A percentile compares a stretch with the other conserved stretches of the same genome.
phyloP scores from a whole-genome alignment of 1,140 invertebrate species.

The Leptinotarsa defecta region DNA sequence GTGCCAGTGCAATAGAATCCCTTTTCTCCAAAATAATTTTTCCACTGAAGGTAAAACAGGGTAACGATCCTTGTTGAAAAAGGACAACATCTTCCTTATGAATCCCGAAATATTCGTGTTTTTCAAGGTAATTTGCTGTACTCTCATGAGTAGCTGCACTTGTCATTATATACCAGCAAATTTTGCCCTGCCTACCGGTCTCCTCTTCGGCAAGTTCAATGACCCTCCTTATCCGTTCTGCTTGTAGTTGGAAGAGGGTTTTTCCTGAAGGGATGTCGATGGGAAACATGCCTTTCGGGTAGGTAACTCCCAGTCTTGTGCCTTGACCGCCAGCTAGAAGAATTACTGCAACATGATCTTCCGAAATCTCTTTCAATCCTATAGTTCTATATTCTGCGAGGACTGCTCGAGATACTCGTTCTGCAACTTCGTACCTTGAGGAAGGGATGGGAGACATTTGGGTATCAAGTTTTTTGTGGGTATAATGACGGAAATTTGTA shows the following conservation, averaged over 20 bases:
- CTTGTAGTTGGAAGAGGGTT: constrained; percentile 93
- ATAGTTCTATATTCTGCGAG: constrained; percentile 69
- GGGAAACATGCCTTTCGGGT: constrained; percentile 95
- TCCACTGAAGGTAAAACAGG: constrained; percentile 93
- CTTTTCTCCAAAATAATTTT: constrained; percentile 88
- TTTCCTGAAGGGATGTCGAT: constrained; percentile 79
- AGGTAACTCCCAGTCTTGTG: constrained; percentile 89
- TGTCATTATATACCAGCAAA: constrained; percentile 97
- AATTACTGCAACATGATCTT: constrained; percentile 84
- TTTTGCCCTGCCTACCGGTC: constrained; percentile 69
- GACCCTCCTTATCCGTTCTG: constrained; percentile 83
- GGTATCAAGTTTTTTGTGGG: constrained; percentile 72
- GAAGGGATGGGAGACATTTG: constrained; percentile 80
- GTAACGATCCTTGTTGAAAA: constrained; percentile 92
- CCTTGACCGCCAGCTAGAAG: constrained; percentile 73
- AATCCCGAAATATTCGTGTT: constrained; percentile 87
- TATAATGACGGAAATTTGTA: constrained; percentile 62
- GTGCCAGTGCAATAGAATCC: constrained; percentile 81
- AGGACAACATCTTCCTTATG: constrained; percentile 80
- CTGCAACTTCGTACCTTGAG: constrained; percentile 71
- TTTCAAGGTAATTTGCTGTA: constrained; percentile 81
- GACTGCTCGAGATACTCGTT: constrained; percentile 62
- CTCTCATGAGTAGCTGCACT: constrained; percentile 89
- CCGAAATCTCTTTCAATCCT: constrained; percentile 74
- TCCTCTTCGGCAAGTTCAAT: constrained; percentile 74